Conservation (phyloP, 2,797 vertebrate species). For the Morelia viridis region DNA sequence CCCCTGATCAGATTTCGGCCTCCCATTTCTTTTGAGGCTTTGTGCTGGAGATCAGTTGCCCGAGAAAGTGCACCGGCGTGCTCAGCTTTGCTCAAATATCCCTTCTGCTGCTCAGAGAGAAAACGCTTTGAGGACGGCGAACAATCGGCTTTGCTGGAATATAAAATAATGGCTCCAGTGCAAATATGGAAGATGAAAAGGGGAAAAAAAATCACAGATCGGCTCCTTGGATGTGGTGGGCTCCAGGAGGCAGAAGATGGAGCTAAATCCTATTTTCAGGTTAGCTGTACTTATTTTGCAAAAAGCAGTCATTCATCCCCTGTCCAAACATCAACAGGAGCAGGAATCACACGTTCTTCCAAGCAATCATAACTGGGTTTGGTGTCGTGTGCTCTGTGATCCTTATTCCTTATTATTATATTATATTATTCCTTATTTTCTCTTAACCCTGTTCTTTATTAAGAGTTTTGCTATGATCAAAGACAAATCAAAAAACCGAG, state of each 20-base stretch:
- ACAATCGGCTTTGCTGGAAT: rapidly evolving
- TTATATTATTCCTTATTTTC: too few species aligned
- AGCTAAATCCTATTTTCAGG: too few species aligned
- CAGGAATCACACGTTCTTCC: too few species aligned
- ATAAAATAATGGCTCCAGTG: background rate
- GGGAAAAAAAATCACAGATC: constrained; percentile 41
- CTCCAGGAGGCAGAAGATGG: constrained; percentile 13
- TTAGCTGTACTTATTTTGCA: too few species aligned
- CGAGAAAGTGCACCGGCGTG: constrained; percentile 21
- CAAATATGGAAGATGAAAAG: background rate
- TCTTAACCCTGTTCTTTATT: too few species aligned
- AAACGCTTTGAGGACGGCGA: background rate
- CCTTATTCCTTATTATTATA: too few species aligned
- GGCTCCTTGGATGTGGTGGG: constrained; percentile 55
- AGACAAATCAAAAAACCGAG: too few species aligned
- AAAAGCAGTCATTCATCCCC: too few species aligned
- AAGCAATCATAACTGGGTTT: too few species aligned
- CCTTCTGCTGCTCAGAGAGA: background rate
- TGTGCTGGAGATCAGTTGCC: constrained; percentile 38
- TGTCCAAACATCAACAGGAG: too few species aligned
- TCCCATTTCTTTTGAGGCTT: constrained; percentile 44
- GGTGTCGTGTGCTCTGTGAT: too few species aligned
- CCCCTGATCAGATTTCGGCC: constrained; percentile 55
- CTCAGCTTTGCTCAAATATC: constrained; percentile 38
- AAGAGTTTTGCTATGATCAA: too few species aligned